phyloP scores from a whole-genome alignment of 2,797 vertebrate genomes.

The Crenuchus spilurus region DNA sequence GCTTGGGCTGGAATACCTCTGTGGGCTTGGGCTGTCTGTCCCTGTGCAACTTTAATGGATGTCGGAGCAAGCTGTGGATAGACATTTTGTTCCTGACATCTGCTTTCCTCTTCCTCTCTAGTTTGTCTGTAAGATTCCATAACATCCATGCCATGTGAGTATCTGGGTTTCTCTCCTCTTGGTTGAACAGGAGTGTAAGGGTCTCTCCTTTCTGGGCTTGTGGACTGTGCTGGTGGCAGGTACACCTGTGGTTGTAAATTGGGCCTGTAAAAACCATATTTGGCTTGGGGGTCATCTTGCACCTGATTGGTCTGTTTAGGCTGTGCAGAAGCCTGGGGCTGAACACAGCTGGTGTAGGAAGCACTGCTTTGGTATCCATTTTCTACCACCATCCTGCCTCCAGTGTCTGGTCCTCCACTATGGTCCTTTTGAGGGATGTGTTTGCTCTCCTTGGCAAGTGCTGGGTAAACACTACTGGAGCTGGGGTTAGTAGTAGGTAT shows the following conservation, averaged over 20 bases:
- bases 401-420: slow-evolving; percentile 28
- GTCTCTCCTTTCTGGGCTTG: slow-evolving; percentile 59
- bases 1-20: slow-evolving; percentile 48
- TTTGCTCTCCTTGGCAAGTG: slow-evolving; percentile 83
- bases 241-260: slow-evolving; percentile 60
- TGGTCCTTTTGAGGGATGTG: slow-evolving; percentile 58
- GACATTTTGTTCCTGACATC: slow-evolving; percentile 52
- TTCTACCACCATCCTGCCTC: slow-evolving; percentile 64
- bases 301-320: slow-evolving; percentile 66
- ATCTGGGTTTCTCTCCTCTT: slow-evolving; percentile 66
- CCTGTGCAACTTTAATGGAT: slow-evolving; percentile 67
- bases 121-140: slow-evolving; percentile 52
- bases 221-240: slow-evolving; percentile 48
- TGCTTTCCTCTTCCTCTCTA: slow-evolving; percentile 64
- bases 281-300: slow-evolving; percentile 64
- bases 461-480: slow-evolving; percentile 78
- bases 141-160: slow-evolving; percentile 60
- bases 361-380: slow-evolving; percentile 81
- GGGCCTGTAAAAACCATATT: slow-evolving; percentile 67
- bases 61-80: slow-evolving; percentile 65
- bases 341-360: slow-evolving; percentile 44
- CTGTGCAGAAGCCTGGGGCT: slow-evolving; percentile 39
- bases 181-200: slow-evolving; percentile 60
- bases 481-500: slow-evolving; percentile 73
- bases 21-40: slow-evolving; percentile 58